Evolutionary conservation across 2,888 invertebrate species (phyloP), one percentile per base, ranked within the genome.

Genomic region (Ferdinandea cuprea): DNA sequence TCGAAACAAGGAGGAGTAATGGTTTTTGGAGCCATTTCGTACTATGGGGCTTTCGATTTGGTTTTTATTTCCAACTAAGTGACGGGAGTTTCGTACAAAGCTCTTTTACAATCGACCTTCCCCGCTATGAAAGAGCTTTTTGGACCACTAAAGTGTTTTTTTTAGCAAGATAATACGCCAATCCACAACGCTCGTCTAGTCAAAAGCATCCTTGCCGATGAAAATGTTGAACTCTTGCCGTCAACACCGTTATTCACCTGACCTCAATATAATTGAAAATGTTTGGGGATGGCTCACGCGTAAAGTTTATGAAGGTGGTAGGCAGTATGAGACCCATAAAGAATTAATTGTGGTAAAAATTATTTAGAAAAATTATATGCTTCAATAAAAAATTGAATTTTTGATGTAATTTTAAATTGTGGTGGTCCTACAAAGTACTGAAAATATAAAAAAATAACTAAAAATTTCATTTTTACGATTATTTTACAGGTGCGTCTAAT

Each of bases 111-210:
- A 56, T 66, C 65, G 46, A 63, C 59, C 59, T 83, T 78, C 58
- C 68, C 58, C 50, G 63, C 58, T 37, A 61, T 80, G 25, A 71
- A 63, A 32, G 28, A 52, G 68, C 61, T 76, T 21, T 80, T 76
- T 44, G 63, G 54, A 61, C 40, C 37, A 48, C 48, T 80, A 28
- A 59, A 42, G 40, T 72, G 50, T 50, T 66, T 61, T 66, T 76
- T 79, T 17, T 66, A 79, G 42, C 66, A 85, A 44, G 66, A 71
- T 46, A 79, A 84, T 59, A 46, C 74, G 7, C 68, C 69, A 13
- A 71, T 81, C 40, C 71, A 83, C 52, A 77, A 69, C 30, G 71
- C 61, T 61, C 46, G 68, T 54, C 66, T 77, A 48, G 72, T 68
- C 30, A 68, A 73, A 77, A 35, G 52, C 21, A 74, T 59, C 54